Evolutionary conservation across 2,797 vertebrate genomes (phyloP).

Genomic region (Tamandua tetradactyla): DNA sequence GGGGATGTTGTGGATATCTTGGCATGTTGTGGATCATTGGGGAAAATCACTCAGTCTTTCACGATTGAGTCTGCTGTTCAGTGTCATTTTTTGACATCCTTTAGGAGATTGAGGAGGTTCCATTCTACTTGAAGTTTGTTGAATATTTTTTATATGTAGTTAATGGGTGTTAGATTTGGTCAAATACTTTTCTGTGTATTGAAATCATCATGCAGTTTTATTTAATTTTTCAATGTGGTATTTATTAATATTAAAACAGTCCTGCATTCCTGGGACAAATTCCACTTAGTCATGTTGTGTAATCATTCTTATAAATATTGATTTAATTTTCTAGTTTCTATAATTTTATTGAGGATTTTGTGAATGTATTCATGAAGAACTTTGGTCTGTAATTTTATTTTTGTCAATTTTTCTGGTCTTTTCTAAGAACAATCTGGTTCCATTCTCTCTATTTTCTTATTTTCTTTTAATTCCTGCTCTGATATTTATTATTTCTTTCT

Average conservation of each 20-base stretch:
- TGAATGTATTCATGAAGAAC: no score
- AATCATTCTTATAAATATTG: neutral
- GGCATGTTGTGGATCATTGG: neutral
- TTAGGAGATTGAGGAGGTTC: neutral
- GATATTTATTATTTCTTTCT: neutral
- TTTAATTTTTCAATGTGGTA: neutral
- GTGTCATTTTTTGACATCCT: neutral
- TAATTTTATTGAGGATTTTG: neutral
- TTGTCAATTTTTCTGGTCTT: no score
- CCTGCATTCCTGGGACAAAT: neutral
- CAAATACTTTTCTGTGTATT: neutral
- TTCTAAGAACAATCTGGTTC: neutral
- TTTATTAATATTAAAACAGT: neutral
- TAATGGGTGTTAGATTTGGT: neutral
- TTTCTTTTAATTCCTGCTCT: no score
- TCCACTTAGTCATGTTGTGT: neutral
- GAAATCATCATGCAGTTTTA: neutral
- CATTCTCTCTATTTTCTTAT: neutral
- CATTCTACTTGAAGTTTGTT: neutral
- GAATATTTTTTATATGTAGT: neutral
- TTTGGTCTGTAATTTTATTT: neutral
- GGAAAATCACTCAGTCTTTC: neutral
- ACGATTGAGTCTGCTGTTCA: neutral
- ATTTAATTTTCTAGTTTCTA: neutral
- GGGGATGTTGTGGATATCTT: neutral